phyloP scores from a whole-genome alignment of 2,888 invertebrate species.

The Drosophila borborema region DNA sequence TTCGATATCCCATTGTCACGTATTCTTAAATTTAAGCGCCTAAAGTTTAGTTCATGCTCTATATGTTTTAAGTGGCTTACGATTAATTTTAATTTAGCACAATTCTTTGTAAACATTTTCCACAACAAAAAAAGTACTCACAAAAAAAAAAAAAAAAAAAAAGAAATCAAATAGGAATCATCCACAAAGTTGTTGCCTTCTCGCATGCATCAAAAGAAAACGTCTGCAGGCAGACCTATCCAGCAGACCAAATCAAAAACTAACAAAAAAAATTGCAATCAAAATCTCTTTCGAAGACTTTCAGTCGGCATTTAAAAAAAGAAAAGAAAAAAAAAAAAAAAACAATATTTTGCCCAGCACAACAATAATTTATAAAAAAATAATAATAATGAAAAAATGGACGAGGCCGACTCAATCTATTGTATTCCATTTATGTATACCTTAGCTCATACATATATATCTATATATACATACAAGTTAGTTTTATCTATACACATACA shows the following conservation, averaged over 20 bases:
- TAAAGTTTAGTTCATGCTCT: conserved; percentile 45
- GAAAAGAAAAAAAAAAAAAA: conserved; percentile 12
- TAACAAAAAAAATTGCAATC: conserved; percentile 43
- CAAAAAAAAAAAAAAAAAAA: background rate
- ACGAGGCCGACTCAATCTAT: conserved; percentile 47
- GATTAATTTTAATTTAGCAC: conserved; percentile 72
- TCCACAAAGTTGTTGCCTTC: conserved; percentile 63
- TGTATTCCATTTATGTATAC: conserved; percentile 68
- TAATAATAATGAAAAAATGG: conserved; percentile 10
- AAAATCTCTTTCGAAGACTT: conserved; percentile 60
- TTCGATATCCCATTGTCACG: conserved; percentile 45
- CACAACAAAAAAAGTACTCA: conserved; percentile 30
- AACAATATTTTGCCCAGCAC: conserved; percentile 43
- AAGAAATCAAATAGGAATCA: conserved; percentile 14
- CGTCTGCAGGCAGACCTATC: conserved; percentile 77
- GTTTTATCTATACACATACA: conserved; percentile 48
- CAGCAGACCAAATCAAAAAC: conserved; percentile 60
- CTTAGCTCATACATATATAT: conserved; percentile 44
- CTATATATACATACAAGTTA: conserved; percentile 45
- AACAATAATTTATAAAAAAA: conserved; percentile 32
- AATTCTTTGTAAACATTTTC: conserved; percentile 72
- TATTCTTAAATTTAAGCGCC: conserved; percentile 49
- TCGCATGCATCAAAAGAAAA: conserved; percentile 44
- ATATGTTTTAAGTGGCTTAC: conserved; percentile 56
- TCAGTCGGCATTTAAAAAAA: conserved; percentile 60